These are phyloP conservation scores for Dicentrarchus labrax DNA, from an alignment of 2,113 vertebrate species.

Conservation along the genomic window DNA sequence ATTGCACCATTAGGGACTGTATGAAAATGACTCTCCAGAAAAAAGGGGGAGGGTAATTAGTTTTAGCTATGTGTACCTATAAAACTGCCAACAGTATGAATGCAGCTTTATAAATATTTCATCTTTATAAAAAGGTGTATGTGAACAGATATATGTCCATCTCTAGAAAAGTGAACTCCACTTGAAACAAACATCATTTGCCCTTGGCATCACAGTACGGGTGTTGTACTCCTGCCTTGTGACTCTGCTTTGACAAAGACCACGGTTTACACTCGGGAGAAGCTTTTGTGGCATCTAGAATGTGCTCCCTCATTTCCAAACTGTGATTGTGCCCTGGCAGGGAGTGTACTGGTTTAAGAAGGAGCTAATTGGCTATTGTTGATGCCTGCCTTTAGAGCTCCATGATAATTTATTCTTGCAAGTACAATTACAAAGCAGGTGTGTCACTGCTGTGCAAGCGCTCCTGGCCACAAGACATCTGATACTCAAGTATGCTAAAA, in stretches of 20 bases:
- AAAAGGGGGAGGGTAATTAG: background rate
- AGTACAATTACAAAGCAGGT: slow-evolving; percentile 58
- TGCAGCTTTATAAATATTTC: background rate
- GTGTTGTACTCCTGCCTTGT: slow-evolving; percentile 58
- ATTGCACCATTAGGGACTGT: background rate
- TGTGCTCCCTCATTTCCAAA: slow-evolving; percentile 24
- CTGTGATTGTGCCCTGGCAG: slow-evolving; percentile 36
- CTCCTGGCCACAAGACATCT: slow-evolving; percentile 38
- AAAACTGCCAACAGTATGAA: background rate
- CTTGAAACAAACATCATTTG: slow-evolving; percentile 37
- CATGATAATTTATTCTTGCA: slow-evolving; percentile 69
- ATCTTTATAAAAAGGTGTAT: too few relatives aligned
- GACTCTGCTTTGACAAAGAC: slow-evolving; percentile 64
- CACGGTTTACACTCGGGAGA: slow-evolving; percentile 41
- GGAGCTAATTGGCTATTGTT: slow-evolving; percentile 51
- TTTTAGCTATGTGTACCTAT: background rate
- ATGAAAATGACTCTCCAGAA: background rate
- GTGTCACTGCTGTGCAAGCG: slow-evolving; percentile 39
- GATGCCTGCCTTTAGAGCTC: slow-evolving; percentile 30
- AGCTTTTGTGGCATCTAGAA: slow-evolving; percentile 48
- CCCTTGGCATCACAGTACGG: slow-evolving; percentile 34
- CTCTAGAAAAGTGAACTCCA: slow-evolving; percentile 19
- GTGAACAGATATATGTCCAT: slow-evolving; percentile 9
- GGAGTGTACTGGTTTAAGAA: slow-evolving; percentile 25
- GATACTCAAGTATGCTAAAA: slow-evolving; percentile 39